Evolutionary conservation across 2,888 invertebrate species (phyloP).

Genomic region (Pseudanteris insignis): DNA sequence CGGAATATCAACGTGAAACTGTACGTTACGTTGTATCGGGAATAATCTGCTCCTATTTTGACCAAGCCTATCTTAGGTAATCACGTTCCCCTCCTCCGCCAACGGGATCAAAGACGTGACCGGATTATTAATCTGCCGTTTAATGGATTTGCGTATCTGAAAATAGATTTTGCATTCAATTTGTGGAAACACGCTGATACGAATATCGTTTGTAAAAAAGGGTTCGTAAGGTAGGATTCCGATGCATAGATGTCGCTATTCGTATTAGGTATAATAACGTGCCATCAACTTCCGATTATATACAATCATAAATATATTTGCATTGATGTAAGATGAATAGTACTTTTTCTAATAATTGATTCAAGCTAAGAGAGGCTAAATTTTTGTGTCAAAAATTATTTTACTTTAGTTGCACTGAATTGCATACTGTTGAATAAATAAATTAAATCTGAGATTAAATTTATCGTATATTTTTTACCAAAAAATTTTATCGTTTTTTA

Average conservation of each 20-base stretch:
- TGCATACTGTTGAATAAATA: too few species aligned
- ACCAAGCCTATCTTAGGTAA: slow-evolving; percentile 48
- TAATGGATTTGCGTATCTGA: slow-evolving; percentile 40
- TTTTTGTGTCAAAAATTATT: too few species aligned
- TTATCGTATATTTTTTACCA: too few species aligned
- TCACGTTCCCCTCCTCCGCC: slow-evolving; percentile 45
- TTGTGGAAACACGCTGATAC: slow-evolving; percentile 17
- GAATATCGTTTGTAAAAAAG: slow-evolving; percentile 10
- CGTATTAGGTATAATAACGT: not conserved
- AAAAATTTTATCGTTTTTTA: too few species aligned
- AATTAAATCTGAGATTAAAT: too few species aligned
- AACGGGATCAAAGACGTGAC: slow-evolving; percentile 43
- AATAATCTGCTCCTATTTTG: slow-evolving; percentile 49
- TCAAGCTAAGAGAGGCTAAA: too few species aligned
- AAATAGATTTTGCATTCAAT: slow-evolving; percentile 42
- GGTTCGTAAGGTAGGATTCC: not conserved
- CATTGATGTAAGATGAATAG: too few species aligned
- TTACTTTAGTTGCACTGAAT: too few species aligned
- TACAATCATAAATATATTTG: too few species aligned
- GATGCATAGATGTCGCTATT: not conserved
- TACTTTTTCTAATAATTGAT: too few species aligned
- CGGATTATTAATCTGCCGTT: slow-evolving; percentile 35
- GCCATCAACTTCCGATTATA: too few species aligned
- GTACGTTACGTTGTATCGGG: slow-evolving; percentile 20
- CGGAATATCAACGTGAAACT: slow-evolving; percentile 26